phyloP scores from a whole-genome alignment of 2,113 vertebrate genomes.

The rabbit (Oryctolagus cuniculus) region mOryCun1.1 NC_091452.1:22473501-22474000 shows the following conservation, averaged over 20 bases:
- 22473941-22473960: background rate
- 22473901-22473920: conserved; percentile 8
- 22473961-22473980: background rate
- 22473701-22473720: background rate
- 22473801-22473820: conserved; percentile 19
- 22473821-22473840: conserved; percentile 10
- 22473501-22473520: background rate
- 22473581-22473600: no score
- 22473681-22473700: background rate
- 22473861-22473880: background rate
- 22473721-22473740: background rate
- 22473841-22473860: conserved; percentile 24
- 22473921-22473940: background rate
- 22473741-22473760: background rate
- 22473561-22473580: no score
- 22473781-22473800: background rate
- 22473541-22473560: background rate
- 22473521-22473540: background rate
- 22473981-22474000: background rate
- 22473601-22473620: background rate
- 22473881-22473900: background rate
- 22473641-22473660: background rate
- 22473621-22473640: background rate
- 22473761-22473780: background rate
- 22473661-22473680: background rate